Evolutionary conservation across 2,888 invertebrate species (phyloP).

Genomic region (Nipponacmea schrenckii): DNA sequence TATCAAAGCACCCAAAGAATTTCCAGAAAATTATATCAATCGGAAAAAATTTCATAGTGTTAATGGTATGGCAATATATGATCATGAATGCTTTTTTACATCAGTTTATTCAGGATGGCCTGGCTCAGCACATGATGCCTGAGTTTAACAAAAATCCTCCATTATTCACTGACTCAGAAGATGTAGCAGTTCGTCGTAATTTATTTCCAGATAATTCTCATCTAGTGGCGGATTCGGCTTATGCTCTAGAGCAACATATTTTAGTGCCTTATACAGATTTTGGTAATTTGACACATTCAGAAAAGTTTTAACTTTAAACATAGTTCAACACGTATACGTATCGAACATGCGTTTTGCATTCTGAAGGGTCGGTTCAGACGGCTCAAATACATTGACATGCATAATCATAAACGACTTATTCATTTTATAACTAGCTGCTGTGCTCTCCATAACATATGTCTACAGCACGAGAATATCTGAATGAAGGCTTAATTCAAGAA

Average conservation of each 20-base stretch:
- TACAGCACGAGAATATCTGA: neutral
- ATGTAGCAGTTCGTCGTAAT: neutral
- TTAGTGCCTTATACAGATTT: constrained; percentile 3
- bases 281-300: constrained; percentile 6
- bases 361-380: neutral
- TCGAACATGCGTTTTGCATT: constrained; percentile 1
- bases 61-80: neutral
- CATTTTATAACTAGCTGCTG: constrained; percentile 1
- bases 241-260: neutral
- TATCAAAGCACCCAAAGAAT: neutral
- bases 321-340: constrained; percentile 3
- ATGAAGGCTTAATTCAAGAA: neutral
- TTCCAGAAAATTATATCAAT: neutral
- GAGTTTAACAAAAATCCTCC: constrained; percentile 1
- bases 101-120: constrained; percentile 5
- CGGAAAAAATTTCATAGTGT: neutral
- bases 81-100: constrained; percentile 1
- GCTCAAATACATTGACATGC: neutral
- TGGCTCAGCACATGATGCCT: neutral
- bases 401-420: neutral
- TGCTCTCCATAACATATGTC: constrained; percentile 1
- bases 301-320: constrained; percentile 1
- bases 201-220: constrained; percentile 3
- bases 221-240: neutral
- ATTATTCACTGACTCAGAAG: neutral